Evolutionary conservation across 2,113 vertebrate species (phyloP), one percentile per base, ranked within the genome.

Genomic region (Proterorhinus semilunaris): DNA sequence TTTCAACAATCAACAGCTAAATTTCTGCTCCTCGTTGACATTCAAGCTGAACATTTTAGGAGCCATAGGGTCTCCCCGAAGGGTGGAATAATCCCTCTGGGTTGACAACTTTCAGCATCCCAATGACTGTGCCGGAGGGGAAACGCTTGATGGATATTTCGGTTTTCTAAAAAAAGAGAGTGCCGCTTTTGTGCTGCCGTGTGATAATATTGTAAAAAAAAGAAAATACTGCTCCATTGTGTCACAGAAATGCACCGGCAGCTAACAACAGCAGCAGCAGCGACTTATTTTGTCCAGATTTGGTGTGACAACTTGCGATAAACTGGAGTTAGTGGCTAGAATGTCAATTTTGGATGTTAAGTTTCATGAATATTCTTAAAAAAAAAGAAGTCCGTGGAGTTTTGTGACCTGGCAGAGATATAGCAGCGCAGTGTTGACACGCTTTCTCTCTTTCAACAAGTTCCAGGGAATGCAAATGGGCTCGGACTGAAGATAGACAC

Each of bases 131-230:
- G 54, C 54, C 36, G 5, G 27, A 21, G 21, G 54, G 54, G 27
- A 4, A 57, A 12, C 12, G 54, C 54, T 57, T 57, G 54, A 57
- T 57, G 54, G 54, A 57, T 57, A 57, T 36, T 57, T 57, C 36
- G 54, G 54, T 36, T 57, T 57, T 57, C 54, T 36, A 36, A 57
- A 57, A 57, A 21, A 57, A 57, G 54, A 57, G 54, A 57, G 12
- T 6, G 21, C 17, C 36, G 21, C 54, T 57, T 47, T 57, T 57
- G 54, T 57, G 54, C 54, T 27, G 6, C 21, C 21, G 27, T 21
- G 54, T 57, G 54, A 57, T 57, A 57, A 17, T 36, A 21, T 13
- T 17, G 51, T 12, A 17, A n/a, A 10, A 21, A 55, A 57, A 36
- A 57, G 27, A 36, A 36, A 36, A 36, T 36, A 36, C 27, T 4